Percentiles rank a stretch among this genome's conserved stretches.
Evolutionary conservation across 2,113 vertebrate genomes (phyloP).

Genomic region (Heloderma charlesbogerti): DNA sequence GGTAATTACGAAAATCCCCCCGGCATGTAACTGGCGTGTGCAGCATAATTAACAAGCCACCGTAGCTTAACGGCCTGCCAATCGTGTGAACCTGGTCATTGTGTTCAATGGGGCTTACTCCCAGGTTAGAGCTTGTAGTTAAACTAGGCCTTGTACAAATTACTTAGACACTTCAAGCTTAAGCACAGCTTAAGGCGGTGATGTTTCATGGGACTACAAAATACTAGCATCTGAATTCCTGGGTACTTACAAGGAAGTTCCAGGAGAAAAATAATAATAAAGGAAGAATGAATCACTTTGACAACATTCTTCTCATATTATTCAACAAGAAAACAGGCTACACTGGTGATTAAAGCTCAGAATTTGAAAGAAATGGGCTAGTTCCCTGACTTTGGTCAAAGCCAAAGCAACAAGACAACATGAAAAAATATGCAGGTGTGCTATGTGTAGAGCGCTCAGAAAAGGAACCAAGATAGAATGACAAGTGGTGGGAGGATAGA

Average conservation of each 20-base stretch:
- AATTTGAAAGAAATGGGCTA: background rate
- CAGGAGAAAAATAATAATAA: background rate
- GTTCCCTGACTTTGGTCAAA: background rate
- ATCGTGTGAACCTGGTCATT: too few relatives aligned
- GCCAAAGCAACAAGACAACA: background rate
- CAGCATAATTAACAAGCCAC: too few relatives aligned
- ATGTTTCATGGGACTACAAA: background rate
- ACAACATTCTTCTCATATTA: background rate
- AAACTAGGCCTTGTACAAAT: background rate
- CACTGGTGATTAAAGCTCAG: background rate
- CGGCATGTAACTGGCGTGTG: too few relatives aligned
- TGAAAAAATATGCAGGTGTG: background rate
- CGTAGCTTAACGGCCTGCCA: too few relatives aligned
- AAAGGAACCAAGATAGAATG: background rate
- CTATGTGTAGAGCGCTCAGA: too few relatives aligned
- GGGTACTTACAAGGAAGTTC: background rate
- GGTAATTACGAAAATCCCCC: too few relatives aligned
- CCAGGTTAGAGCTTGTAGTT: background rate
- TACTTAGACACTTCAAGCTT: background rate
- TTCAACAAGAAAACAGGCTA: background rate
- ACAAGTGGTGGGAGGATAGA: background rate
- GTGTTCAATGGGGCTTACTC: background rate
- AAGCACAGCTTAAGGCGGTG: background rate
- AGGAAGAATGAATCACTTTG: background rate
- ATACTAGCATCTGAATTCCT: background rate